phyloP scores from a whole-genome alignment of 1,140 invertebrate genomes.

The Sitodiplosis mosellana region DNA sequence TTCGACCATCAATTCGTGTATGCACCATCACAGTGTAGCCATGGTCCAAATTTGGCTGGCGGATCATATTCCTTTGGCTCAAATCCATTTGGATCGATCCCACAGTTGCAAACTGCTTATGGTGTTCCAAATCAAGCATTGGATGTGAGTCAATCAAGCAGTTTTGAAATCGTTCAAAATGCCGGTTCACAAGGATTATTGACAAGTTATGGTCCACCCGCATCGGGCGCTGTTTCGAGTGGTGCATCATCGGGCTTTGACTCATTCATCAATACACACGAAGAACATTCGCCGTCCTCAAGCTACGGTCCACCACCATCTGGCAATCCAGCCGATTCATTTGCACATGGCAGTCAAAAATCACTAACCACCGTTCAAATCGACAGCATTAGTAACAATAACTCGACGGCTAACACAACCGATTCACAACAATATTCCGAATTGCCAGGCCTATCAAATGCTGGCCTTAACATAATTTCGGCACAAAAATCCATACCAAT shows the following conservation, averaged over 20 bases:
- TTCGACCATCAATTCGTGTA: background rate
- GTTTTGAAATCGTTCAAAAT: background rate
- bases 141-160: constrained; percentile 5
- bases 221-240: constrained; percentile 7
- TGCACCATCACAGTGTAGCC: constrained; percentile 12
- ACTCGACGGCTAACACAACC: background rate
- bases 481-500: constrained; percentile 20
- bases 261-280: background rate
- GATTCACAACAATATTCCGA: constrained; percentile 9
- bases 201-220: constrained; percentile 10
- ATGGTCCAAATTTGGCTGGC: constrained; percentile 13
- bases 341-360: constrained; percentile 18
- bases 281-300: constrained; percentile 20
- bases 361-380: constrained; percentile 5
- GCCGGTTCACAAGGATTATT: constrained; percentile 4
- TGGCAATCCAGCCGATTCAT: constrained; percentile 13
- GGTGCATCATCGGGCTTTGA: too few species aligned
- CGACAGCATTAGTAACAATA: background rate
- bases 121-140: background rate
- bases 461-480: constrained; percentile 30
- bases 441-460: constrained; percentile 13
- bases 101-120: constrained; percentile 10
- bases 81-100: too few species aligned
- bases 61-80: constrained; percentile 7
- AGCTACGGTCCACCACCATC: constrained; percentile 18